Evolutionary conservation across 2,113 vertebrate species (phyloP), one percentile per base, ranked within the genome.

Genomic region (Oncorhynchus masou): DNA sequence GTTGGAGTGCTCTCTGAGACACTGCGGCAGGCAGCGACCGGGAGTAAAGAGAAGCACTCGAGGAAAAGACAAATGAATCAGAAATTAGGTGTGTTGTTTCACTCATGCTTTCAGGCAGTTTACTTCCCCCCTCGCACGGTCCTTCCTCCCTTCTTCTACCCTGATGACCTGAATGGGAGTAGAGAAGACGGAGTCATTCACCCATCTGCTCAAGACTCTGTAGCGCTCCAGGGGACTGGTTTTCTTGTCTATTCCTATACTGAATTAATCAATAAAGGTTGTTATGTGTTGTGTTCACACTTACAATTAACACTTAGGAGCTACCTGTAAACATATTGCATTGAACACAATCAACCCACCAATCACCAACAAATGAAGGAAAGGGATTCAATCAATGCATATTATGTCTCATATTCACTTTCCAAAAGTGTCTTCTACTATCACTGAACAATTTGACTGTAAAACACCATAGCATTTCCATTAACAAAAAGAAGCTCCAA

Each of bases 51-150:
- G 67, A 19, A 13, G 48, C 16, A 59, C 66, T 81, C 83, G 83
- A 86, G 85, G 80, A 82, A 87, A 86, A 87, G 76, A 78, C 75
- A 25, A 84, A 82, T 80, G 85, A 85, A 88, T 89, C 86, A 86
- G 78, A 81, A 89, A 86, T 86, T 77, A 85, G 60, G 71, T 78
- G 16, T 72, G 70, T 78, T 78, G 79, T 83, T 87, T 88, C 84
- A 81, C 82, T 90, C 85, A 84, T 75, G 71, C 67, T 82, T 81
- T 78, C 77, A 79, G 73, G 78, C 39, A 57, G 66, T 34, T 70
- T 70, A 74, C 79, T 81, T 75, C 59, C 24, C 66, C 27, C 27
- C 74, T 77, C 68, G 66, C 48, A 13, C 22, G 11, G 4, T 76
- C 54, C 74, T 76, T 74, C 66, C 45, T 27, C 65, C 39, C 39